Base-by-base conservation (phyloP, 2,113 vertebrate genomes). In the Amblyopsis rosae region DNA sequence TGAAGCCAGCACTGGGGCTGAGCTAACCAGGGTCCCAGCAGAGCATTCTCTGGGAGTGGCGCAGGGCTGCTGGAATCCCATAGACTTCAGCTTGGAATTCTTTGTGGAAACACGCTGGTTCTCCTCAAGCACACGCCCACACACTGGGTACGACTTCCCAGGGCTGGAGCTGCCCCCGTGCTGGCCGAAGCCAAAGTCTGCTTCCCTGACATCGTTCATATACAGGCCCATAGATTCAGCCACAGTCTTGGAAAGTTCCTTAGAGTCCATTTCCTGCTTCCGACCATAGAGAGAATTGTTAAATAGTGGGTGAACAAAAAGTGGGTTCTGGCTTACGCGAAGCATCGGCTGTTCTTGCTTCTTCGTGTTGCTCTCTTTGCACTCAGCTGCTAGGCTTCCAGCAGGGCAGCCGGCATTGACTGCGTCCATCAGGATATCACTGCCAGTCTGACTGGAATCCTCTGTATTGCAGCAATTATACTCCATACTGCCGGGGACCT, bases 201-300 rank as follows among this genome's bases (percentile, higher is more conserved):
- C 93, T 9, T 98, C 96, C 80, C 97, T 92, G 74, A 94, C 92
- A 0, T 96, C 96, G 81, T 99, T 96, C 98, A 99, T 99, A 74
- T 99, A 99, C 15, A 99, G 92, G 73, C 96, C 98, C 98, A 99
- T 99, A 66, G 98, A 99, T 87, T 99, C 98, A 0, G 97, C 98
- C 72, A 99, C 98, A 0, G 97, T 93, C 50, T 95, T 96, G 17
- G 98, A 97, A 73, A 99, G 96, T 86, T 98, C 98, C 88, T 98
- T 98, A 0, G 98, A 96, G 84, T 98, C 98, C 0, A 93, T 92
- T 86, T 98, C 96, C 67, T 89, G 84, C 86, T 92, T 93, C 62
- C 87, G 86, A 74, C 81, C 80, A 46, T 88, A 88, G 0, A 94
- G 92, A 87, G 96, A 94, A 86, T 93, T 92, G 79, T 94, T 94